Conservation (phyloP, 2,888 invertebrate species). For the Tigriopus californicus region DNA sequence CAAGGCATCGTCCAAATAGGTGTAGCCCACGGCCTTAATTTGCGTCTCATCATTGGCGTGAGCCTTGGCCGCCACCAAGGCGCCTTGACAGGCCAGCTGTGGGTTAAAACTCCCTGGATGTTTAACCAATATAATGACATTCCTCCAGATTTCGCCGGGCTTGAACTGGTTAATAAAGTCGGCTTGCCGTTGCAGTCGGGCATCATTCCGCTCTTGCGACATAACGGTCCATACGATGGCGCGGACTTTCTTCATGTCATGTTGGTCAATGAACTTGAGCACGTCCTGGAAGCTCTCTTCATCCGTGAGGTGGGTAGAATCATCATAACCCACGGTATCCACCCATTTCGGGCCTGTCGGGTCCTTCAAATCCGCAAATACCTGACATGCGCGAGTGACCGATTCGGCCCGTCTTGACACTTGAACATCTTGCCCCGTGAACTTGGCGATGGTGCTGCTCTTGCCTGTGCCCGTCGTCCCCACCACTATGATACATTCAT, state of each 20-base stretch:
- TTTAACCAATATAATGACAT: slow-evolving; percentile 11
- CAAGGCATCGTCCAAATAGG: neutral
- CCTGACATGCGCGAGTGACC: neutral
- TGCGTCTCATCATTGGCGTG: neutral
- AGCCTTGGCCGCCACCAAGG: neutral
- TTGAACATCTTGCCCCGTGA: neutral
- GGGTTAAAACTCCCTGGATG: slow-evolving; percentile 5
- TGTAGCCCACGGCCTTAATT: neutral
- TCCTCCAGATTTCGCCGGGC: slow-evolving; percentile 9
- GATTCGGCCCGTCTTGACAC: neutral
- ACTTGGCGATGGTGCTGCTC: slow-evolving; percentile 9
- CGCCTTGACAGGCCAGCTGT: slow-evolving; percentile 1
- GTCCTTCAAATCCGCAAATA: neutral
- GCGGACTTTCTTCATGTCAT: slow-evolving; percentile 2
- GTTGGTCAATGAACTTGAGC: slow-evolving; percentile 10
- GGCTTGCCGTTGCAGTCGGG: slow-evolving; percentile 2
- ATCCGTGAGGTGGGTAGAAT: neutral
- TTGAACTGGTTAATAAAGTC: slow-evolving; percentile 1
- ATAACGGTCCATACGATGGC: slow-evolving; percentile 11
- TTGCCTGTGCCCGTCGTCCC: slow-evolving; percentile 10
- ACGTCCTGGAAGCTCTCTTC: slow-evolving; percentile 8
- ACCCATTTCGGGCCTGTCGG: neutral
- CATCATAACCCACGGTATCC: slow-evolving; percentile 14
- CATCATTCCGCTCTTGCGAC: slow-evolving; percentile 7
- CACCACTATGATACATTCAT: slow-evolving; percentile 1